phyloP scores from a whole-genome alignment of 23 tunicate species.

The Styela clava region DNA sequence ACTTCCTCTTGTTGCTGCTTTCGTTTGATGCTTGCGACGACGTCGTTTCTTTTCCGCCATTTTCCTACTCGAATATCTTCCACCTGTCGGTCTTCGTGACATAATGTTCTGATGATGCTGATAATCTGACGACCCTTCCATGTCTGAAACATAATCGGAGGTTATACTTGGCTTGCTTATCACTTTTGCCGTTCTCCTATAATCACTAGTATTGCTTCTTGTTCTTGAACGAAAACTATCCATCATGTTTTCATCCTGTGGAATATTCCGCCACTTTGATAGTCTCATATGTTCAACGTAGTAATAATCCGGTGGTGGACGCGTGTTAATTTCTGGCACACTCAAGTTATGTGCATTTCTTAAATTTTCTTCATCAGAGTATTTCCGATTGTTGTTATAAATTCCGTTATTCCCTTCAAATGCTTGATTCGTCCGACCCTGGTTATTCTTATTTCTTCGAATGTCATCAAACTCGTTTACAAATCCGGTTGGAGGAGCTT shows the following conservation, averaged over 20 bases:
- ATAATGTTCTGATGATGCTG: not conserved
- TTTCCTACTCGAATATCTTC: constrained; percentile 14
- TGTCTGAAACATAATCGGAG: constrained; percentile 16
- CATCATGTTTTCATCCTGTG: not conserved
- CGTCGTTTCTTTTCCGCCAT: not conserved
- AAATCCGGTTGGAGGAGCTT: not conserved
- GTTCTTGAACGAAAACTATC: not conserved
- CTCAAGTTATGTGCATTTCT: not conserved
- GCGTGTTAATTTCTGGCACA: not conserved
- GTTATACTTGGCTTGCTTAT: constrained; percentile 6
- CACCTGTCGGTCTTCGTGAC: not conserved
- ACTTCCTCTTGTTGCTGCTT: not conserved
- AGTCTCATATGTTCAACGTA: not conserved
- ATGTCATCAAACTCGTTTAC: not conserved
- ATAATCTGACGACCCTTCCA: not conserved
- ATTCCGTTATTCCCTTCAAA: not conserved
- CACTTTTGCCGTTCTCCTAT: not conserved
- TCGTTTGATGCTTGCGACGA: not conserved
- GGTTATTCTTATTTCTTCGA: not conserved
- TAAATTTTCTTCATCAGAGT: not conserved
- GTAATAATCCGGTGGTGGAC: not conserved
- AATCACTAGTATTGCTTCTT: not conserved
- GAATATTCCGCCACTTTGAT: not conserved
- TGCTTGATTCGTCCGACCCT: not conserved
- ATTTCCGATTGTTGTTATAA: not conserved